These are phyloP conservation scores for Bradypodion pumilum DNA, from an alignment of 2,797 vertebrate genomes.

Conservation along the genomic window DNA sequence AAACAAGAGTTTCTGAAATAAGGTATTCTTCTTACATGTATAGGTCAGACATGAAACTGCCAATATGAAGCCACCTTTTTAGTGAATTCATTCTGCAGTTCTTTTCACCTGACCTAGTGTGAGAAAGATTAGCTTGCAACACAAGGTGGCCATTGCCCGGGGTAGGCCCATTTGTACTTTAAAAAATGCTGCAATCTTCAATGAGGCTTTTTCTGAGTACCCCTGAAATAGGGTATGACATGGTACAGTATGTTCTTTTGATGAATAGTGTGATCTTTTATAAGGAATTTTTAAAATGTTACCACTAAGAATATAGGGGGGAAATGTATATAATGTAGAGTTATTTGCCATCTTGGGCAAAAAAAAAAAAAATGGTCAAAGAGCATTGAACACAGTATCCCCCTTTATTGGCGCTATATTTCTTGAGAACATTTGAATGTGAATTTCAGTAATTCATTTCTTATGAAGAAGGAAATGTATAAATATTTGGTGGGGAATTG, in stretches of 20 bases:
- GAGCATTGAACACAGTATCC: not conserved
- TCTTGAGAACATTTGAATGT: not conserved
- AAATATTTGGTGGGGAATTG: too few species aligned
- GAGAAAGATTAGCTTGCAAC: too few species aligned
- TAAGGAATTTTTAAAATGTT: not conserved
- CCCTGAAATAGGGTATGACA: not conserved
- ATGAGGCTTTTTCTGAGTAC: too few species aligned
- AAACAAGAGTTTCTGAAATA: too few species aligned
- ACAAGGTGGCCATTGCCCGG: too few species aligned
- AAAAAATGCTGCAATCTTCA: too few species aligned
- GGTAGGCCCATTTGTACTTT: too few species aligned
- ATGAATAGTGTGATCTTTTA: conserved; percentile 21
- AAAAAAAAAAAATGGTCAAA: not conserved
- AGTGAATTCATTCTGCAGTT: too few species aligned
- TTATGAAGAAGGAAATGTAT: not conserved
- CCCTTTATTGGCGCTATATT: not conserved
- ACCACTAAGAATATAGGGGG: not conserved
- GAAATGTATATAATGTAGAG: not conserved
- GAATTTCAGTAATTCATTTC: not conserved
- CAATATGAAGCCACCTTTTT: too few species aligned
- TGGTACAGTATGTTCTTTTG: not conserved
- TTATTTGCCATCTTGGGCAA: not conserved
- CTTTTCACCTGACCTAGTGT: too few species aligned
- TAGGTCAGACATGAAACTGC: too few species aligned
- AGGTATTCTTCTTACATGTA: too few species aligned